A percentile compares a stretch with the other conserved stretches of the same genome.
Evolutionary conservation across 2,113 vertebrate species (phyloP).

Genomic region (Ochotona princeps): DNA sequence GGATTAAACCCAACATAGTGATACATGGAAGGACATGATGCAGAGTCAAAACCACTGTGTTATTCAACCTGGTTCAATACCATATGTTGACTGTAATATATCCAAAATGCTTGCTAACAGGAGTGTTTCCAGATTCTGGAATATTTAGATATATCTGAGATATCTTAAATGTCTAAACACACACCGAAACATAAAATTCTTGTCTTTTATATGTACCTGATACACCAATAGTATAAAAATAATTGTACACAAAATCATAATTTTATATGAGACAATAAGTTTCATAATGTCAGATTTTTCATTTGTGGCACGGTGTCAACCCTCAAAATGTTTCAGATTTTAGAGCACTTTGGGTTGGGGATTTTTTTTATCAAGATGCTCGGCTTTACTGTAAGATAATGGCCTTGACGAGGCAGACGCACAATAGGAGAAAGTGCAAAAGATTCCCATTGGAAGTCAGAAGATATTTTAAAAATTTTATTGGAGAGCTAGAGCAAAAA

Average conservation of each 20-base stretch:
- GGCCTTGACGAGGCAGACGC: neutral
- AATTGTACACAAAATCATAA: neutral
- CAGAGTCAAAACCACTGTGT: slow-evolving; percentile 35
- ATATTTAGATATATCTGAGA: neutral
- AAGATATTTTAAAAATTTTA: neutral
- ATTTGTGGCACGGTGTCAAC: no score
- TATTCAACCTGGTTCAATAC: slow-evolving; percentile 4
- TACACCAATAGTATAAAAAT: neutral
- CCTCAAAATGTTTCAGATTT: neutral
- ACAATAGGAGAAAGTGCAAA: neutral
- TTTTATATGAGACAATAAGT: neutral
- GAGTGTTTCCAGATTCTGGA: neutral
- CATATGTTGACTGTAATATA: neutral
- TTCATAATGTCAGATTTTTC: neutral
- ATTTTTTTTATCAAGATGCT: neutral
- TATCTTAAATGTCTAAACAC: neutral
- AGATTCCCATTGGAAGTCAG: neutral
- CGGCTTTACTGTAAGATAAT: slow-evolving; percentile 18
- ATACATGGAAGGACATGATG: neutral
- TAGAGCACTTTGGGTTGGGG: neutral
- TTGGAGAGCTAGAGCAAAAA: neutral
- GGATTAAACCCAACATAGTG: slow-evolving; percentile 17
- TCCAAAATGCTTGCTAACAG: neutral
- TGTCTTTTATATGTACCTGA: neutral
- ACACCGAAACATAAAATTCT: neutral